Conservation (phyloP, 2,113 vertebrate species). For the Oncorhynchus nerka region DNA sequence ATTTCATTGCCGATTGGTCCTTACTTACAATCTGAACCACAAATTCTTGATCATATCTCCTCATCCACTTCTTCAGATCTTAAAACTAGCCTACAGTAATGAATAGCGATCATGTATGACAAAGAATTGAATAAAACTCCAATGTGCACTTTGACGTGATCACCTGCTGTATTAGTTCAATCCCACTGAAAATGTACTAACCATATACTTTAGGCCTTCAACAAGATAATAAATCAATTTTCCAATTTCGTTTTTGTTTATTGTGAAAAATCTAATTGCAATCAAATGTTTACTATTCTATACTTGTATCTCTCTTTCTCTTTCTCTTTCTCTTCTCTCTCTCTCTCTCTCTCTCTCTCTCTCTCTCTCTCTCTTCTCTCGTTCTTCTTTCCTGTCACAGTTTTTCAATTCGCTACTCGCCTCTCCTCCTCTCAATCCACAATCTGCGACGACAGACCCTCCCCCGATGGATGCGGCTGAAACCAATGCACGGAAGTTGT, state of each 20-base stretch:
- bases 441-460: not conserved
- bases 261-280: no score
- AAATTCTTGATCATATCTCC: not conserved
- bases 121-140: not conserved
- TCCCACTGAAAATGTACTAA: no score
- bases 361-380: not conserved
- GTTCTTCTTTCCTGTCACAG: not conserved
- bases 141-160: no score
- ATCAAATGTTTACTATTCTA: no score
- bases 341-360: not conserved
- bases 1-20: not conserved
- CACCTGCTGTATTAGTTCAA: no score
- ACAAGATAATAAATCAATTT: no score
- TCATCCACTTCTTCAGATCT: not conserved
- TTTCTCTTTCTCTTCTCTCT: no score
- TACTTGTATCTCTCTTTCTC: not conserved
- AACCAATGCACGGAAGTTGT: not conserved
- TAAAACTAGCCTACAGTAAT: not conserved
- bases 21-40: not conserved
- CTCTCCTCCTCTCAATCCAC: not conserved
- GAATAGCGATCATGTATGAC: not conserved
- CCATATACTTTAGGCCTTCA: no score
- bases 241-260: no score
- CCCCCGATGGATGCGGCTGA: not conserved
- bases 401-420: not conserved